These are phyloP conservation scores for Whitmania pigra DNA, from an alignment of 1,140 invertebrate genomes.

Conservation along the genomic window DNA sequence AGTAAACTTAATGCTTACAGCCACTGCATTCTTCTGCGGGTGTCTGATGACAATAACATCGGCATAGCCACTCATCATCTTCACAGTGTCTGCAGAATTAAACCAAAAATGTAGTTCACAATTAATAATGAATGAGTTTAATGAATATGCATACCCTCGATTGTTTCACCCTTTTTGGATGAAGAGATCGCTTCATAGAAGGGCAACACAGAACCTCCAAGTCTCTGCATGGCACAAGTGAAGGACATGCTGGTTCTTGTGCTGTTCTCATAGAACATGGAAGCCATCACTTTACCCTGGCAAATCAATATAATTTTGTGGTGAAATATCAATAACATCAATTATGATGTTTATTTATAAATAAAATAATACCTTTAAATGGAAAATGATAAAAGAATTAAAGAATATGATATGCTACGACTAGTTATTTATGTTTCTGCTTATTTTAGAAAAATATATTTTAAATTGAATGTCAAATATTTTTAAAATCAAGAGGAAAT, in stretches of 20 bases:
- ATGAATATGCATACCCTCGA: constrained; percentile 54
- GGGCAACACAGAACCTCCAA: constrained; percentile 78
- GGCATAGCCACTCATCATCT: constrained; percentile 46
- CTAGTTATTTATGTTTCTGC: no score
- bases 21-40: constrained; percentile 77
- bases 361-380: no score
- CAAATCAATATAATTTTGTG: constrained; percentile 15
- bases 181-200: constrained; percentile 81
- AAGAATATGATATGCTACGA: no score
- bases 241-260: constrained; percentile 93
- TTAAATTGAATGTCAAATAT: no score
- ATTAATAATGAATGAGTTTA: neutral
- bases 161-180: constrained; percentile 85
- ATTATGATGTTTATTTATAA: neutral
- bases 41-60: constrained; percentile 88
- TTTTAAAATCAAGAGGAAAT: no score
- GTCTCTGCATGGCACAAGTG: constrained; percentile 80
- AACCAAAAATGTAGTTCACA: neutral
- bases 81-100: constrained; percentile 42
- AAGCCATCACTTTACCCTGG: constrained; percentile 82
- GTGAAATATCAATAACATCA: neutral
- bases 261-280: constrained; percentile 92
- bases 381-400: no score
- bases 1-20: constrained; percentile 49
- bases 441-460: no score